These are phyloP conservation scores for Sceloporus undulatus DNA, from an alignment of 2,113 vertebrate genomes.

Conservation along the genomic window DNA sequence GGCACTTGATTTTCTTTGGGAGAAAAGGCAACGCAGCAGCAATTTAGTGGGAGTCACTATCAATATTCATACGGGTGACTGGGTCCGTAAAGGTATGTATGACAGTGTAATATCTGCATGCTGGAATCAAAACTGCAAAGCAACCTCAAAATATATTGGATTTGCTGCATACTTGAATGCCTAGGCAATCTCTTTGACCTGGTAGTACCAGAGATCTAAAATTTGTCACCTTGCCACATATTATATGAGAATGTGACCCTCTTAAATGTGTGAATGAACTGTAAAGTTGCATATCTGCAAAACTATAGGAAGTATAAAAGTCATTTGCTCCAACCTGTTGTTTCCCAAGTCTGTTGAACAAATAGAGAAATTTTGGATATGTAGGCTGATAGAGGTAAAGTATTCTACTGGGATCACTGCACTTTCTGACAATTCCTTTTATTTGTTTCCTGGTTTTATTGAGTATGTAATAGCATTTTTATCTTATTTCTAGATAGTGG, in stretches of 20 bases:
- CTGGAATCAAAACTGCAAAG: not conserved
- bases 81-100: constrained; percentile 88
- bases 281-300: not conserved
- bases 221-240: not conserved
- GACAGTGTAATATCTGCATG: not conserved
- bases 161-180: not conserved
- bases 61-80: constrained; percentile 98
- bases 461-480: constrained; percentile 34
- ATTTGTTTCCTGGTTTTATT: constrained; percentile 12
- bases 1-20: constrained; percentile 98
- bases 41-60: constrained; percentile 98
- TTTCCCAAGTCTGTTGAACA: not conserved
- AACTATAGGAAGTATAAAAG: too few relatives aligned
- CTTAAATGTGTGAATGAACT: too few relatives aligned
- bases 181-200: not conserved
- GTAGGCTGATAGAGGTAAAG: not conserved
- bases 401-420: not conserved
- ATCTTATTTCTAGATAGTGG: constrained; percentile 88
- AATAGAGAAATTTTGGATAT: too few relatives aligned
- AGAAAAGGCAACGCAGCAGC: constrained; percentile 97
- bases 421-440: not conserved
- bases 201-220: not conserved
- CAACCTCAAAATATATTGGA: too few relatives aligned
- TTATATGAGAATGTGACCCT: not conserved
- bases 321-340: not conserved